Conservation (phyloP, 2,888 invertebrate species). For the Allolobophora icterica region DNA sequence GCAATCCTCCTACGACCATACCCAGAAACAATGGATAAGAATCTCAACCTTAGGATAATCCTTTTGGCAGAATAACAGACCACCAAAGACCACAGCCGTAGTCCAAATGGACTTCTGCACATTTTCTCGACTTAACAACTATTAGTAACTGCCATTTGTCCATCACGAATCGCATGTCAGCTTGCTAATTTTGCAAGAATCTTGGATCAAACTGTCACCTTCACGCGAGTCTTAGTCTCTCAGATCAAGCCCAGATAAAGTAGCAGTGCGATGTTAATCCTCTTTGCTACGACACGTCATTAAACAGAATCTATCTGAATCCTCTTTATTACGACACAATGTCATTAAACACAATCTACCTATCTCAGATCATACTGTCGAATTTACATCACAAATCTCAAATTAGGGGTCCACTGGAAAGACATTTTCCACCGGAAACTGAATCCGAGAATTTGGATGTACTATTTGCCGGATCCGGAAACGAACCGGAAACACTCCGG, state of each 20-base stretch:
- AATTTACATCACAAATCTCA: no score
- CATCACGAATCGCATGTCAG: neutral
- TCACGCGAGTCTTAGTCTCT: neutral
- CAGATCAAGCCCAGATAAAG: neutral
- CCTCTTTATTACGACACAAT: no score
- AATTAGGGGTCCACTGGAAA: no score
- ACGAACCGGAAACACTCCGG: no score
- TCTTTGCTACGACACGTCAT: no score
- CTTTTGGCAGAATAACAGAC: neutral
- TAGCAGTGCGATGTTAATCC: neutral
- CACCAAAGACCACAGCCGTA: neutral
- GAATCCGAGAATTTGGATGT: no score
- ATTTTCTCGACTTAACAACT: neutral
- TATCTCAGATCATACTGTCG: no score
- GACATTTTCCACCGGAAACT: no score
- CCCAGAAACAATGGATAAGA: neutral
- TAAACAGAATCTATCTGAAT: no score
- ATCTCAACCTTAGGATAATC: neutral
- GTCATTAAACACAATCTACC: no score
- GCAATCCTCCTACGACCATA: neutral
- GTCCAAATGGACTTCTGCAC: neutral
- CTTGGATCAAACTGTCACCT: neutral
- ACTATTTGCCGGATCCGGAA: no score
- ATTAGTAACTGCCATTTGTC: neutral
- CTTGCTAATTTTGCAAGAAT: neutral